Percentiles rank a stretch among this genome's conserved stretches.
These are phyloP conservation scores for Hemibagrus wyckioides DNA, from an alignment of 2,113 vertebrate species.

Conservation along the genomic window DNA sequence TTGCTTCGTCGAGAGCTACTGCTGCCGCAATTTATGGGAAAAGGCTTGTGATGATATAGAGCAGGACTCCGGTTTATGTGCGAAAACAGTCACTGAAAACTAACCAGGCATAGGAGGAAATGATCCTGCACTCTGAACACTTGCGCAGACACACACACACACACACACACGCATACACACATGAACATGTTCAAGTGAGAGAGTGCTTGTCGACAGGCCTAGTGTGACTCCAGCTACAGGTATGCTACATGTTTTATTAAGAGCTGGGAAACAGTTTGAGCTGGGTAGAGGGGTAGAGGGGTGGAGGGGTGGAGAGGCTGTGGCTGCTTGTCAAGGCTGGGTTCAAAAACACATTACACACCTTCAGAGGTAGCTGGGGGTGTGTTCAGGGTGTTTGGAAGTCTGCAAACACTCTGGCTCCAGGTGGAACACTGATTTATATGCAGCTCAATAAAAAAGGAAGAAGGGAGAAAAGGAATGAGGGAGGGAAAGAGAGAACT, in stretches of 20 bases:
- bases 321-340: slow-evolving; percentile 10
- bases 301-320: not conserved
- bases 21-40: slow-evolving; percentile 57
- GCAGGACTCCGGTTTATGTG: slow-evolving; percentile 69
- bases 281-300: slow-evolving; percentile 21
- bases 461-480: slow-evolving; percentile 66
- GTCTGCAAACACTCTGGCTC: slow-evolving; percentile 69
- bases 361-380: slow-evolving; percentile 52
- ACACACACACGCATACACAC: slow-evolving; percentile 26
- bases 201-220: slow-evolving; percentile 61
- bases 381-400: slow-evolving; percentile 58
- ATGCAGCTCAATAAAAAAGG: slow-evolving; percentile 73
- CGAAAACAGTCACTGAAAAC: slow-evolving; percentile 68
- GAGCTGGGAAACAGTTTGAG: slow-evolving; percentile 60
- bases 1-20: slow-evolving; percentile 41
- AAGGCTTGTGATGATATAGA: slow-evolving; percentile 60
- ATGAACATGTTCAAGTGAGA: slow-evolving; percentile 52
- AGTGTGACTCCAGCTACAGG: slow-evolving; percentile 55
- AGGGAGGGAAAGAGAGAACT: slow-evolving; percentile 68
- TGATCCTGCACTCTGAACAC: slow-evolving; percentile 40
- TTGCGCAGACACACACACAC: slow-evolving; percentile 30
- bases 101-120: slow-evolving; percentile 60
- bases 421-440: slow-evolving; percentile 74
- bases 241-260: slow-evolving; percentile 65
- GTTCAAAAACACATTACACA: slow-evolving; percentile 44